Evolutionary conservation across 2,888 invertebrate species (phyloP), one percentile per base, ranked within the genome.

Genomic region (Drosophila lacicola): DNA sequence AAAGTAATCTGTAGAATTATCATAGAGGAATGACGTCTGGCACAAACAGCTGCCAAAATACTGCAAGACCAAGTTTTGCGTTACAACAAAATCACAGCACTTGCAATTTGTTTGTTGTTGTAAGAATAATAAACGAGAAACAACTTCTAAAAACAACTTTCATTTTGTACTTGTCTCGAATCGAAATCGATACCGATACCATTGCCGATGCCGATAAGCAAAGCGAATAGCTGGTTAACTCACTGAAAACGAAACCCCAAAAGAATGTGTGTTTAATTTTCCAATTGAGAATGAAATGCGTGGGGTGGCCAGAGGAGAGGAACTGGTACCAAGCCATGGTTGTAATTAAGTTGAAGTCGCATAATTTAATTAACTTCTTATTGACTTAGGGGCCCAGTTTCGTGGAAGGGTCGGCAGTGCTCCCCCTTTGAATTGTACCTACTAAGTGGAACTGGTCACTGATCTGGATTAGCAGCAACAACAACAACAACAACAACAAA

Each of bases 281-380:
- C 70, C 67, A 80, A 80, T 68, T 64, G 79, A 74, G 51, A 72
- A 57, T 66, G 54, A 67, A 69, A 64, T 63, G 71, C 10, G 29
- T 14, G 33, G 19, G 19, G 53, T 29, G 8, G 29, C 17, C 46
- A 37, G 50, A 45, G 19, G 36, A 21, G 49, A 60, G 54, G 50
- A 65, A 39, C 19, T 37, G 37, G 34, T 53, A 57, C n/a, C 25
- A 17, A 55, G 70, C 58, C 62, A 51, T 66, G 70, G 68, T 70
- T 78, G 88, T 84, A 84, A 90, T 90, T 89, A 90, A 89, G 81
- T 78, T 71, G 82, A 79, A 88, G 88, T 84, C 89, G 88, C 84
- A 82, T 90, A 90, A 90, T 90, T 90, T 81, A 90, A 90, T 90
- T 89, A 89, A 84, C 81, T 89, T 87, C 88, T 87, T 89, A 82